phyloP scores from a whole-genome alignment of 2,797 vertebrate genomes.

The Rhadinocentrus ornatus region DNA sequence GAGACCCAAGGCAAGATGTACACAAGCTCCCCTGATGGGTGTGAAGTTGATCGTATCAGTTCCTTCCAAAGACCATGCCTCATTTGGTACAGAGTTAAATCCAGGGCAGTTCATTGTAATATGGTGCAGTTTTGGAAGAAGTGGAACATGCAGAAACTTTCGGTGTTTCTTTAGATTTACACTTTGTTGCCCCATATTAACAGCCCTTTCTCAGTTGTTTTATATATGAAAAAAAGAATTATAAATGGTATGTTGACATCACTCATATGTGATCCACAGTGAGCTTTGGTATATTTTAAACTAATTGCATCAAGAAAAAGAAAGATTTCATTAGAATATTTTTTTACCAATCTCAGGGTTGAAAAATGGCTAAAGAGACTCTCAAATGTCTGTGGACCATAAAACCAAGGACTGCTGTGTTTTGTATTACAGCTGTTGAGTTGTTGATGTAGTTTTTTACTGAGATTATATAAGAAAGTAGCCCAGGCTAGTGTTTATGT shows the following conservation, averaged over 20 bases:
- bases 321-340: not conserved
- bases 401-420: not conserved
- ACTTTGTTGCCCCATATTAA: constrained; percentile 18
- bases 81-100: constrained; percentile 72
- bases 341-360: not conserved
- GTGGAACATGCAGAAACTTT: constrained; percentile 51
- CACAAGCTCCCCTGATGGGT: constrained; percentile 82
- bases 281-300: not conserved
- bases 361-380: not conserved
- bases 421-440: not conserved
- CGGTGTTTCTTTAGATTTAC: constrained; percentile 18
- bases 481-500: no score
- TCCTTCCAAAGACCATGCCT: constrained; percentile 75
- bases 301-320: not conserved
- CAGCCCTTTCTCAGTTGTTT: not conserved
- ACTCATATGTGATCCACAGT: not conserved
- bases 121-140: constrained; percentile 49
- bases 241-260: not conserved
- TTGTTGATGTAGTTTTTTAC: not conserved
- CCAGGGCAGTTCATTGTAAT: constrained; percentile 59
- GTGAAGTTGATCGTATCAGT: constrained; percentile 82
- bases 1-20: constrained; percentile 81
- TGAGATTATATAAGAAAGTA: not conserved
- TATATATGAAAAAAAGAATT: not conserved
- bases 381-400: no score